Conservation (phyloP, 92 coral and sea anemone genomes). For the Anthopleura xanthogrammica region DNA sequence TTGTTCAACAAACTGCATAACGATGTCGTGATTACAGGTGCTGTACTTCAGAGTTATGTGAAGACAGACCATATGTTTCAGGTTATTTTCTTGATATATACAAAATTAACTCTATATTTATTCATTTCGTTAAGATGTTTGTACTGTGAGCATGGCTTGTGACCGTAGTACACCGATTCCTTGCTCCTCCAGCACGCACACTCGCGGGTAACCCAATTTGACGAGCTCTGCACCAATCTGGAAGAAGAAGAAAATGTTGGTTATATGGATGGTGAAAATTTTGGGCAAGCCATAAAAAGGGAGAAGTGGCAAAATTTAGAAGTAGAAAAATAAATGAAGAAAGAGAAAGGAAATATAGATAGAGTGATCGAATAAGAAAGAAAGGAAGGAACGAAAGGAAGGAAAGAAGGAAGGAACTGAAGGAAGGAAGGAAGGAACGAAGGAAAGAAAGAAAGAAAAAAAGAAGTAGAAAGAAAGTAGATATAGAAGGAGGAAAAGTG, state of each 20-base stretch:
- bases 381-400: not conserved
- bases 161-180: slow-evolving; percentile 72
- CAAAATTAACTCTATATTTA: too few relatives aligned
- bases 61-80: too few relatives aligned
- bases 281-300: not conserved
- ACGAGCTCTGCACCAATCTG: slow-evolving; percentile 92
- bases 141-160: slow-evolving; percentile 67
- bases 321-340: not conserved
- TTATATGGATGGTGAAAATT: not conserved
- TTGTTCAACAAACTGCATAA: too few relatives aligned
- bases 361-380: not conserved
- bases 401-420: not conserved
- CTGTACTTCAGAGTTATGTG: too few relatives aligned
- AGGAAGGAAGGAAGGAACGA: not conserved
- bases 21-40: too few relatives aligned
- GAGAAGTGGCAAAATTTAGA: not conserved
- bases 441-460: too few relatives aligned
- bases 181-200: slow-evolving; percentile 90
- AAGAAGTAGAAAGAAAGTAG: too few relatives aligned
- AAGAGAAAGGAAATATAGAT: not conserved
- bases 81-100: too few relatives aligned
- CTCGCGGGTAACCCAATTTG: slow-evolving; percentile 73
- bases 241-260: too few relatives aligned
- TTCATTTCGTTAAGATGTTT: slow-evolving; percentile 30
- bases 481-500: too few relatives aligned